These are phyloP conservation scores for Raja brachyura DNA, from an alignment of 2,113 vertebrate species.

Conservation along the genomic window DNA sequence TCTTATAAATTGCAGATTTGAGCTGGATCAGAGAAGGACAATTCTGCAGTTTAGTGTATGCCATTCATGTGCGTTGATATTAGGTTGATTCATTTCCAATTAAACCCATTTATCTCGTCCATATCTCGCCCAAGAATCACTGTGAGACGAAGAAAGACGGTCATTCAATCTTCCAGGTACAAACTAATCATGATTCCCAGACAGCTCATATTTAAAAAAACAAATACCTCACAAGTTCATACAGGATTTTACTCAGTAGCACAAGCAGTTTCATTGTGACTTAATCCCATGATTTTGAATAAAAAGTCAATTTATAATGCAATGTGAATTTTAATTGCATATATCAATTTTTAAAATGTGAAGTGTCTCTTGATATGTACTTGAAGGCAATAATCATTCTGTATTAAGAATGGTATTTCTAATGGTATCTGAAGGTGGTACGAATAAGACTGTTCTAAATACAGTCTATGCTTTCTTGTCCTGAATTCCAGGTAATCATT, in stretches of 20 bases:
- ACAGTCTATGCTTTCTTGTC: too few relatives aligned
- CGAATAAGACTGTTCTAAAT: background rate
- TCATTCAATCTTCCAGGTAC: background rate
- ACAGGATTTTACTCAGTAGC: background rate
- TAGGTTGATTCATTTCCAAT: constrained; percentile 26
- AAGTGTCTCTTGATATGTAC: background rate
- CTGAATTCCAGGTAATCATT: constrained; percentile 5
- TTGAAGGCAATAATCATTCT: background rate
- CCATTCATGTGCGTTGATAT: background rate
- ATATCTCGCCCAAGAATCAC: background rate
- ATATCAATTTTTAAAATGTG: background rate
- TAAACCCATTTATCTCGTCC: background rate
- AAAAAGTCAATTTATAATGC: constrained; percentile 1
- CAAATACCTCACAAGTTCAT: constrained; percentile 33
- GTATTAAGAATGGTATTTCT: too few relatives aligned
- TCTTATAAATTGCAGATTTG: constrained; percentile 5
- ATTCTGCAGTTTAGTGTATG: background rate
- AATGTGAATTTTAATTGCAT: background rate
- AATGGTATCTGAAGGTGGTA: background rate
- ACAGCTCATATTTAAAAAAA: constrained; percentile 14
- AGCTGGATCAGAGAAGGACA: background rate
- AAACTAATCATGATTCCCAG: background rate
- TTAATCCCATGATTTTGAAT: constrained; percentile 21
- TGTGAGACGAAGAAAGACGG: background rate
- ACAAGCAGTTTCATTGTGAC: background rate